Percentiles rank a stretch among this genome's conserved stretches.
These are phyloP conservation scores for Drosophila seclusa DNA, from an alignment of 2,888 invertebrate genomes.

Conservation along the genomic window DNA sequence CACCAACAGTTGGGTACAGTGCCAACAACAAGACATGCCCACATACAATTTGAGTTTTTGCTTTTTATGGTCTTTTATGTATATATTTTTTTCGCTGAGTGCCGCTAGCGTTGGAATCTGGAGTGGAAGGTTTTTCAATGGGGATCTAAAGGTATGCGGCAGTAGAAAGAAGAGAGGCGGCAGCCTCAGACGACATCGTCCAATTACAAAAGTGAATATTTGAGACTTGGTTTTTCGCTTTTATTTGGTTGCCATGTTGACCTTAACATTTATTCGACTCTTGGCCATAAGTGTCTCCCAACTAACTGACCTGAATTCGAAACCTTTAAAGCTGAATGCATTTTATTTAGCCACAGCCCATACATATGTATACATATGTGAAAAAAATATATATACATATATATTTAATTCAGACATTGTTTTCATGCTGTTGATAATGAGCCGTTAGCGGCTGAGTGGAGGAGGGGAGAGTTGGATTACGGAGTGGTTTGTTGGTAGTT, in stretches of 20 bases:
- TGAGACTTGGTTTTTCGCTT: conserved; percentile 47
- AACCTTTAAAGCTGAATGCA: conserved; percentile 48
- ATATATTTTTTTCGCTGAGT: conserved; percentile 25
- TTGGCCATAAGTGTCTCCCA: conserved; percentile 55
- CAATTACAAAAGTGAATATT: conserved; percentile 78
- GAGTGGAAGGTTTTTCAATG: conserved; percentile 21
- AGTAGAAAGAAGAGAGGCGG: conserved; percentile 10
- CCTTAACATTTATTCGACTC: conserved; percentile 71
- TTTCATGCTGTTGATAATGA: conserved; percentile 65
- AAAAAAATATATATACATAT: conserved; percentile 1
- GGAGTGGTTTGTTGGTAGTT: conserved; percentile 11
- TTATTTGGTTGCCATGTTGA: conserved; percentile 51
- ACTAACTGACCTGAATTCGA: conserved; percentile 58
- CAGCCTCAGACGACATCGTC: conserved; percentile 63
- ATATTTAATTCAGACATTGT: conserved; percentile 50
- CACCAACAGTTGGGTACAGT: conserved; percentile 41
- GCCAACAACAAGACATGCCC: conserved; percentile 43
- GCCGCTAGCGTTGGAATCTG: conserved; percentile 24
- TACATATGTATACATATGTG: not conserved
- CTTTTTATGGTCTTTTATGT: conserved; percentile 40
- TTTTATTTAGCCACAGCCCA: conserved; percentile 14
- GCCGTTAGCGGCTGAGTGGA: conserved; percentile 30
- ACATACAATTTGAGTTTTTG: conserved; percentile 49
- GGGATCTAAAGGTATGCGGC: conserved; percentile 59
- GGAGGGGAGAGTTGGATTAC: not conserved